Evolutionary conservation across 2,113 vertebrate species (phyloP).

Genomic region (Orthochromis indermauri): DNA sequence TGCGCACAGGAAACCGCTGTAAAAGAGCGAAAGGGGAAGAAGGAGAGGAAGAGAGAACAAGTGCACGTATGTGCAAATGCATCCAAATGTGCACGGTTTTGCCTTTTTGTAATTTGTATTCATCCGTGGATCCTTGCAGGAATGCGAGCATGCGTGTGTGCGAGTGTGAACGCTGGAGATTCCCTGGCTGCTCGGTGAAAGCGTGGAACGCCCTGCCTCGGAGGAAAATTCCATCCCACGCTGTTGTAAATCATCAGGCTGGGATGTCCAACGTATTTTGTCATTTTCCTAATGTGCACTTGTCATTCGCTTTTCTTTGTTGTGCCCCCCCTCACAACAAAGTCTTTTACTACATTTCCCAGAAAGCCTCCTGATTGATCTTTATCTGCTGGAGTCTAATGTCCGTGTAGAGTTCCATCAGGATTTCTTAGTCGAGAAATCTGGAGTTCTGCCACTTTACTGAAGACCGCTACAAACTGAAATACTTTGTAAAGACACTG

Average conservation of each 20-base stretch:
- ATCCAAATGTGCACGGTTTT: not conserved
- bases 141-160: not conserved
- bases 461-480: not conserved
- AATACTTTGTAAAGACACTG: not conserved
- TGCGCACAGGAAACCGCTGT: conserved; percentile 15
- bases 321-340: not conserved
- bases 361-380: conserved; percentile 11
- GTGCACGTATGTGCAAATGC: not conserved
- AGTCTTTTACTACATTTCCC: conserved; percentile 13
- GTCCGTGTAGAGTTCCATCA: not conserved
- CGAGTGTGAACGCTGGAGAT: conserved; percentile 17
- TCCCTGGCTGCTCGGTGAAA: conserved; percentile 10
- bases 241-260: conserved; percentile 31
- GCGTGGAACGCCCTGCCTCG: conserved; percentile 43
- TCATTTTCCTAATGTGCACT: not conserved
- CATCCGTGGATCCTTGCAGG: not conserved
- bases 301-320: not conserved
- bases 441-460: not conserved
- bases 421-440: not conserved
- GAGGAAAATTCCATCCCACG: conserved; percentile 50
- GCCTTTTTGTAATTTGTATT: not conserved
- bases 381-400: not conserved
- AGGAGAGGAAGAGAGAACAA: not conserved
- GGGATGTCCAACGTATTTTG: not conserved
- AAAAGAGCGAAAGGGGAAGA: not conserved